A percentile compares a stretch with the other conserved stretches of the same genome.
These are phyloP conservation scores for Eilema sororculum DNA, from an alignment of 2,888 invertebrate genomes.

Conservation along the genomic window DNA sequence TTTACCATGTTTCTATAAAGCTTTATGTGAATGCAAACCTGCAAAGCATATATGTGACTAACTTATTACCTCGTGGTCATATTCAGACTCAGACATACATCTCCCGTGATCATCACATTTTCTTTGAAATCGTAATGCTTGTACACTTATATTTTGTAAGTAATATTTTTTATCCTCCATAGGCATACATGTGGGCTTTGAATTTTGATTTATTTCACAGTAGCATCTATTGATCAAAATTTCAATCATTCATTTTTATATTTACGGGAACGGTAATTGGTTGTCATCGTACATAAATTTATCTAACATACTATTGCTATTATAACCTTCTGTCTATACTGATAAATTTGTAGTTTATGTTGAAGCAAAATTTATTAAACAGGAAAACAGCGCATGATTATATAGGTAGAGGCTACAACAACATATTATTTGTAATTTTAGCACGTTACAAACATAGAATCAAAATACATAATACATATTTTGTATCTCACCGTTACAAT, in stretches of 20 bases:
- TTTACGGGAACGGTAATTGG: slow-evolving; percentile 4
- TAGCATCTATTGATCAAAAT: not conserved
- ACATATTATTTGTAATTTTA: not conserved
- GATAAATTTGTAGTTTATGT: not conserved
- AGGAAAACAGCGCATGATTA: not conserved
- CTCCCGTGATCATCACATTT: slow-evolving; percentile 31
- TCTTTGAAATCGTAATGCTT: slow-evolving; percentile 28
- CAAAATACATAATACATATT: slow-evolving; percentile 1
- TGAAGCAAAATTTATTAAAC: not conserved
- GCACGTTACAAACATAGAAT: not conserved
- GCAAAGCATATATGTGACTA: slow-evolving; percentile 44
- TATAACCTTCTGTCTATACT: slow-evolving; percentile 9
- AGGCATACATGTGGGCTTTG: slow-evolving; percentile 44
- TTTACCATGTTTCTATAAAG: slow-evolving; percentile 30
- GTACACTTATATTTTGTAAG: slow-evolving; percentile 25
- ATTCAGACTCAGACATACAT: slow-evolving; percentile 22
- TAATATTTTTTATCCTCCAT: slow-evolving; percentile 40
- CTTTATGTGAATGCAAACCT: slow-evolving; percentile 47
- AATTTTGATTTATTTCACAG: slow-evolving; percentile 29
- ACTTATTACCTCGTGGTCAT: slow-evolving; percentile 33
- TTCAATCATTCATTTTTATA: not conserved
- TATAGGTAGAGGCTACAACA: not conserved
- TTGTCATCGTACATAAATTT: slow-evolving; percentile 11
- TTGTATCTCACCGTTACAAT: not conserved
- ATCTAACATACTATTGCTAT: slow-evolving; percentile 23